Evolutionary conservation across 2,888 invertebrate genomes (phyloP), one percentile per base, ranked within the genome.

Genomic region (Acronicta aceris): DNA sequence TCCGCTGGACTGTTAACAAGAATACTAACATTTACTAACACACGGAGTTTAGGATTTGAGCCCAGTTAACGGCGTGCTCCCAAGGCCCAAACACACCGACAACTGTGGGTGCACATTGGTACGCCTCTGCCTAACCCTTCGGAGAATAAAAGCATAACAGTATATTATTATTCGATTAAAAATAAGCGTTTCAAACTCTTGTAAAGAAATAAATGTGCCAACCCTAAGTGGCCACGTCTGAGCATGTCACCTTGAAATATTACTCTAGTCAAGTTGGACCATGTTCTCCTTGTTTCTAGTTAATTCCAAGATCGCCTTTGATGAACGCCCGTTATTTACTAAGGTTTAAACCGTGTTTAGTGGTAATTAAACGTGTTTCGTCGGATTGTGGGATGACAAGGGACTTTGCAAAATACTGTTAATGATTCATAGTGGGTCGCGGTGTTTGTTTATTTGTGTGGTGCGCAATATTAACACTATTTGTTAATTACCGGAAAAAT

Each of bases 291-390:
- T 53, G 59, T 56, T 47, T 27, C 17, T 59, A 57, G 65, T 70
- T 71, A 71, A 70, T 58, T 55, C 52, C 48, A 16, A 54, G 51
- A 61, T 70, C 46, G 51, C 58, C 54, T 71, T 71, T 55, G 57
- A 71, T 58, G 59, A 71, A 46, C 53, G 40, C 21, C 43, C 53
- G 36, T 25, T 60, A 45, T 51, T 60, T 54, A 65, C 57, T 30
- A 25, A 45, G 59, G 59, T 59, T 68, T 59, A 64, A 46, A 68
- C 47, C 41, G 41, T 48, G 64, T 69, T 64, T 64, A 45, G 36
- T 50, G 40, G 53, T 58, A 48, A 58, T 51, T 68, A 53, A 50
- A 63, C 54, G 38, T 41, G n/a, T 53, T 42, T 30, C 16, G 21
- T 38, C 42, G 41, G 43, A 48, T 54, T 63, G 27, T 54, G 58